Conservation (phyloP, 2,797 vertebrate genomes). For the Phalloptychus januarius region DNA sequence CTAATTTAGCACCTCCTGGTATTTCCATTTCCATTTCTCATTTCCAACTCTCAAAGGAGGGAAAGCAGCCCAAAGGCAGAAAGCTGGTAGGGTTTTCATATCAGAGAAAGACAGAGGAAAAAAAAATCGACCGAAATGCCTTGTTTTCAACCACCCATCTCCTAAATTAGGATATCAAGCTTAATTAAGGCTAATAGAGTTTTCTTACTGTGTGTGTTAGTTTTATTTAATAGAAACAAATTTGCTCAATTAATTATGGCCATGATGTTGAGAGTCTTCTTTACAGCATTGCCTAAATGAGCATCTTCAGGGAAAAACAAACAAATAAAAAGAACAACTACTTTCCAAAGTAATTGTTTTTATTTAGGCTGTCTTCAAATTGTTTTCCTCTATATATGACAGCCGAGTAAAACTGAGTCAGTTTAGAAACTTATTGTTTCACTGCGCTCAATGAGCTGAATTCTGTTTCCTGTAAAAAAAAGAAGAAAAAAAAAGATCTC, state of each 20-base stretch:
- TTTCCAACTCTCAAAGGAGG: slow-evolving; percentile 99
- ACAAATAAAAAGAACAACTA: slow-evolving; percentile 50
- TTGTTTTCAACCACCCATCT: slow-evolving; percentile 98
- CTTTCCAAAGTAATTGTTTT: slow-evolving; percentile 53
- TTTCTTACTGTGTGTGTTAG: slow-evolving; percentile 98
- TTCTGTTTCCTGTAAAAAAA: not conserved
- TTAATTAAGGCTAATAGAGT: slow-evolving; percentile 99
- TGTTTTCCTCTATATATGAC: slow-evolving; percentile 31
- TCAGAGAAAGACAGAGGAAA: slow-evolving; percentile 77
- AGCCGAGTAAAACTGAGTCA: slow-evolving; percentile 27
- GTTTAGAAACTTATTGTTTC: slow-evolving; percentile 14
- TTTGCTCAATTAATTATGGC: slow-evolving; percentile 99
- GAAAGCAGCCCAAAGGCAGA: slow-evolving; percentile 96
- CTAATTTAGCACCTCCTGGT: slow-evolving; percentile 99
- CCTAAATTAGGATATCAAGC: slow-evolving; percentile 99
- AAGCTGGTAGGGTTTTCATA: slow-evolving; percentile 89
- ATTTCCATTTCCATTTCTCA: slow-evolving; percentile 99
- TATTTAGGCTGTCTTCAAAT: slow-evolving; percentile 13
- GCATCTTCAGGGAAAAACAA: slow-evolving; percentile 50
- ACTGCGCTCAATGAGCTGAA: not conserved
- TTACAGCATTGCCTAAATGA: slow-evolving; percentile 80
- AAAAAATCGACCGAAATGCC: slow-evolving; percentile 85
- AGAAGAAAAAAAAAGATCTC: not conserved
- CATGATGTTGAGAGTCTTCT: slow-evolving; percentile 97
- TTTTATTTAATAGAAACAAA: slow-evolving; percentile 99